Conservation (phyloP, 2,797 vertebrate genomes). For the Mormyrus proboscirostris region DNA sequence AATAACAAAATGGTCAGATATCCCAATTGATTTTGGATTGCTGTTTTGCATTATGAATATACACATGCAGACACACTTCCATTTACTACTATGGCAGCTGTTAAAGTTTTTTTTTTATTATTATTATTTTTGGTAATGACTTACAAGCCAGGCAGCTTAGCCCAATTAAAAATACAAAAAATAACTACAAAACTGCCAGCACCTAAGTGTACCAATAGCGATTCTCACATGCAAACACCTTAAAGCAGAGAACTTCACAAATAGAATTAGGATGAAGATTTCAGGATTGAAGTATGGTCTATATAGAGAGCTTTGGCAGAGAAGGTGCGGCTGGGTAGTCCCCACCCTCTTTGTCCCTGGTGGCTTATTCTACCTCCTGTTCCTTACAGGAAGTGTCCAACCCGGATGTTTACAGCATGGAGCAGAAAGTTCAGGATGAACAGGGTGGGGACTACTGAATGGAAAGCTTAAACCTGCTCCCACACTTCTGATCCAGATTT, state of each 20-base stretch:
- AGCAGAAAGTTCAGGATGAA: not conserved
- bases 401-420: not conserved
- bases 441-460: not conserved
- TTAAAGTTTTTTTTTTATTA: not conserved
- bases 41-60: not conserved
- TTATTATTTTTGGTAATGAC: not conserved
- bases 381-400: not conserved
- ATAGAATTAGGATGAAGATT: not conserved
- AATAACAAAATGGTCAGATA: not conserved
- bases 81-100: not conserved
- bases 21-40: not conserved
- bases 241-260: not conserved
- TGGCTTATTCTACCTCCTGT: not conserved
- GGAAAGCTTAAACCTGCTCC: not conserved
- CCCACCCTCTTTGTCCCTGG: not conserved
- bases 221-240: not conserved
- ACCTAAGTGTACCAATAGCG: not conserved
- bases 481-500: not conserved
- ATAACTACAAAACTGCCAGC: not conserved
- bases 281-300: not conserved
- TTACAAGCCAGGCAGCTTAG: not conserved
- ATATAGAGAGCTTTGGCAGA: not conserved
- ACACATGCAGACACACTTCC: not conserved
- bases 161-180: not conserved
- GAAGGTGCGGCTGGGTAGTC: not conserved